phyloP scores from a whole-genome alignment of 2,113 vertebrate genomes.

The Eclectus roratus region DNA sequence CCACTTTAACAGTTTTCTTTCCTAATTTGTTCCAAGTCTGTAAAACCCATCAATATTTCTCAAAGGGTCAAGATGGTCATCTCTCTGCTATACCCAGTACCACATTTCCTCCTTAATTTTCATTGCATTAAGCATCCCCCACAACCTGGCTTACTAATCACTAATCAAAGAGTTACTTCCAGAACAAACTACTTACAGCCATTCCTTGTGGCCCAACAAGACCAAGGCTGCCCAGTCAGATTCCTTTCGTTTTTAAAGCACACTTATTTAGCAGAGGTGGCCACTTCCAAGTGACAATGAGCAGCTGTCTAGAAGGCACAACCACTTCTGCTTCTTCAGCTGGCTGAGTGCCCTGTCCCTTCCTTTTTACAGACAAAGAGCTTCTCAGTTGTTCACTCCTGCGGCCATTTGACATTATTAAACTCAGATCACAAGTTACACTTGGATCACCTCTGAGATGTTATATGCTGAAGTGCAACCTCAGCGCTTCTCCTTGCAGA shows the following conservation, averaged over 20 bases:
- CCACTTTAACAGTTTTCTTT: neutral
- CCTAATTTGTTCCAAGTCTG: neutral
- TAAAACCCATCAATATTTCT: slow-evolving; percentile 8
- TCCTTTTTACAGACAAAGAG: neutral
- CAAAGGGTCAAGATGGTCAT: neutral
- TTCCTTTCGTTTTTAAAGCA: neutral
- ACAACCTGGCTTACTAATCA: neutral
- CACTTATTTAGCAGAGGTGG: neutral
- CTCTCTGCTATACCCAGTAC: neutral
- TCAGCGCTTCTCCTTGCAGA: neutral
- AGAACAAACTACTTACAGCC: neutral
- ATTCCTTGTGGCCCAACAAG: neutral
- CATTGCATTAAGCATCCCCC: neutral
- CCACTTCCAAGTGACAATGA: neutral
- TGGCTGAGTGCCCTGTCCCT: neutral
- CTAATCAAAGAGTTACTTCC: neutral
- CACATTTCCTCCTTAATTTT: neutral
- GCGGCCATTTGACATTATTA: neutral
- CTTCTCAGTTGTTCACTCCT: neutral
- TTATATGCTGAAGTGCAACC: neutral
- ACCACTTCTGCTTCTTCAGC: neutral
- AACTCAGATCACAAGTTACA: neutral
- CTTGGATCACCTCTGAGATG: neutral
- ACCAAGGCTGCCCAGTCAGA: neutral
- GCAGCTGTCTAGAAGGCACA: neutral